Evolutionary conservation across 2,888 invertebrate genomes (phyloP), one percentile per base, ranked within the genome.

Genomic region (Drosophila bunnanda): DNA sequence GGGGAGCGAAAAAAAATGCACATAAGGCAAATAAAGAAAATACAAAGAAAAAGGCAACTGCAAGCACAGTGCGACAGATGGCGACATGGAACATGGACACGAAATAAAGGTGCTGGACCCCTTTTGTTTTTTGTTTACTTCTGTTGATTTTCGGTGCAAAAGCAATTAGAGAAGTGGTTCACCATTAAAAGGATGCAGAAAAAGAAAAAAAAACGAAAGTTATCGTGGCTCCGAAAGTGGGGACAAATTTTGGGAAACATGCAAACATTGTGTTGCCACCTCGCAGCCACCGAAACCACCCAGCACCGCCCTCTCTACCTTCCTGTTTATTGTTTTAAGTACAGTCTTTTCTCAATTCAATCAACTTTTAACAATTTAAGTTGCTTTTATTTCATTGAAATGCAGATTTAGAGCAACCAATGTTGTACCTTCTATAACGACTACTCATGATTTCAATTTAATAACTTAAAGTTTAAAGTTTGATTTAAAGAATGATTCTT

Each of bases 111-210:
- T 48, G 22, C 48, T 57, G 46, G 56, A 57, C 64, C n/a, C 65
- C 50, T 52, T 39, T 56, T 46, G 46, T 17, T 38, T 59, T 75
- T 30, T 28, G n/a, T 46, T 36, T 30, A 22, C 50, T 58, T 36
- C 52, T 39, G 25, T 43, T 32, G 52, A 44, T 44, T 46, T 66
- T 66, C 12, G 50, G 43, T 13, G 64, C 54, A 54, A 69, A 60
- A 88, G 88, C 82, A 82, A 82, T 82, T 88, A 82, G 88, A 82
- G 88, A 88, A 85, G 85, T 85, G 67, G 53, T 67, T 76, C 68
- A 56, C 60, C 59, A 60, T 8, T 58, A n/a, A n/a, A 25, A 38
- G 22, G 36, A 38, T 44, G 38, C 20, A 36, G 15, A 39, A n/a
- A 30, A 12, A 36, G 48, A 13, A 15, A 44, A 32, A 71, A 73